A percentile compares a stretch with the other conserved stretches of the same genome.
Conservation (phyloP, 1,140 invertebrate genomes). For the Patella vulgata region DNA sequence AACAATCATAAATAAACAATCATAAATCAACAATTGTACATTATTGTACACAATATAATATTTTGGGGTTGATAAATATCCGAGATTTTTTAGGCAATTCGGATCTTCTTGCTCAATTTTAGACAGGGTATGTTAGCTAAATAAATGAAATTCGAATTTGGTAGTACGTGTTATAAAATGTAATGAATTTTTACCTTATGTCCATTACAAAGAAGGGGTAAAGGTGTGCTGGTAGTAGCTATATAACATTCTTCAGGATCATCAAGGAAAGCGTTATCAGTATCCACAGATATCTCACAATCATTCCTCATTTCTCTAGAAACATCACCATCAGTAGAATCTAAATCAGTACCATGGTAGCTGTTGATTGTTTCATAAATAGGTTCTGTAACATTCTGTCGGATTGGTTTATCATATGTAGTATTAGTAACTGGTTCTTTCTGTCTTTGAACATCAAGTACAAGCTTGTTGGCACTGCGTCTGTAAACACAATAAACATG, state of each 20-base stretch:
- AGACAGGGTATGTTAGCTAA: too few relatives aligned
- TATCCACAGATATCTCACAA: constrained; percentile 21
- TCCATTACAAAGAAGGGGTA: constrained; percentile 28
- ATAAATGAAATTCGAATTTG: too few relatives aligned
- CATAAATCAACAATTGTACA: background rate
- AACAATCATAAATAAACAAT: background rate
- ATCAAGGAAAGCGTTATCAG: constrained; percentile 12
- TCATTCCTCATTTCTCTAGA: constrained; percentile 39
- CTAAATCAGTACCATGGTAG: constrained; percentile 21
- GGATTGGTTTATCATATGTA: constrained; percentile 34
- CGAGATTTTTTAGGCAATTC: too few relatives aligned
- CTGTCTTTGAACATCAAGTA: constrained; percentile 43
- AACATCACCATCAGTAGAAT: constrained; percentile 27
- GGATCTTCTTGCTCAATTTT: too few relatives aligned
- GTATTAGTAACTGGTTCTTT: constrained; percentile 16
- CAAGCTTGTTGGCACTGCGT: constrained; percentile 34
- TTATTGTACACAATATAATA: background rate
- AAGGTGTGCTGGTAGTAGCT: constrained; percentile 21
- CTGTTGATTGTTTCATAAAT: constrained; percentile 33
- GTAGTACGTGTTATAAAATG: too few relatives aligned
- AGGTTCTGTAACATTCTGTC: constrained; percentile 15
- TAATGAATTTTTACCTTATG: constrained; percentile 37
- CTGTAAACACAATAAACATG: constrained; percentile 32
- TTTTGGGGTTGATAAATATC: background rate
- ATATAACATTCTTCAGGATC: constrained; percentile 2